Conservation (phyloP, 2,797 vertebrate species). For the Pantherophis alleghaniensis region DNA sequence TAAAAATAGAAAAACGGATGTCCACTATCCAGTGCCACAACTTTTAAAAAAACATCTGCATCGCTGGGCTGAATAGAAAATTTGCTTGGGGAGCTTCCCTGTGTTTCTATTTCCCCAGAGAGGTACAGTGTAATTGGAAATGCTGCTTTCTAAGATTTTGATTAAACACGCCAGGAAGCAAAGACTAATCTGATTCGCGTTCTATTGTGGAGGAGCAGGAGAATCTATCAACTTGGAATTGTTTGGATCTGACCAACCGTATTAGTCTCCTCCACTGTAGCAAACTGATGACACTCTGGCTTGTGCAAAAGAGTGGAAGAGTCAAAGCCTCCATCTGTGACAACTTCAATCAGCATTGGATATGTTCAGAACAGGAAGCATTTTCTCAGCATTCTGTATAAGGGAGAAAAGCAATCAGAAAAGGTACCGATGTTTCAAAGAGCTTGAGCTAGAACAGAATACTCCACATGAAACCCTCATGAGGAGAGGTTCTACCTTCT, state of each 20-base stretch:
- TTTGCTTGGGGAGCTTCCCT: background rate
- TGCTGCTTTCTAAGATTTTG: background rate
- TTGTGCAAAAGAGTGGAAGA: background rate
- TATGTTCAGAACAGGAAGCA: background rate
- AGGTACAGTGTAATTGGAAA: background rate
- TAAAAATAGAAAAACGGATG: background rate
- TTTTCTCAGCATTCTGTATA: background rate
- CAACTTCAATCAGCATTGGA: background rate
- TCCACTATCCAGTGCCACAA: background rate
- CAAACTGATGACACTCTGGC: background rate
- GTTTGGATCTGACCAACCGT: background rate
- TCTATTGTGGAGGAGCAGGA: background rate
- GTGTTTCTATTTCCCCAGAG: background rate
- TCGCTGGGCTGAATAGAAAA: background rate
- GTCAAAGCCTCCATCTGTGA: background rate
- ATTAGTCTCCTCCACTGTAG: background rate
- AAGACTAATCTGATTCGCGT: background rate
- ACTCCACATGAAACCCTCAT: background rate
- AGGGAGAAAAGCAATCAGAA: background rate
- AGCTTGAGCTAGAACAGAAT: background rate
- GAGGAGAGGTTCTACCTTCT: background rate
- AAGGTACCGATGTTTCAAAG: background rate
- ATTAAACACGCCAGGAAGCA: background rate
- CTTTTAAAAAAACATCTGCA: background rate
- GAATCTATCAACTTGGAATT: background rate